These are phyloP conservation scores for Trissolcus brochymenae DNA, from an alignment of 2,888 invertebrate species.

Conservation along the genomic window DNA sequence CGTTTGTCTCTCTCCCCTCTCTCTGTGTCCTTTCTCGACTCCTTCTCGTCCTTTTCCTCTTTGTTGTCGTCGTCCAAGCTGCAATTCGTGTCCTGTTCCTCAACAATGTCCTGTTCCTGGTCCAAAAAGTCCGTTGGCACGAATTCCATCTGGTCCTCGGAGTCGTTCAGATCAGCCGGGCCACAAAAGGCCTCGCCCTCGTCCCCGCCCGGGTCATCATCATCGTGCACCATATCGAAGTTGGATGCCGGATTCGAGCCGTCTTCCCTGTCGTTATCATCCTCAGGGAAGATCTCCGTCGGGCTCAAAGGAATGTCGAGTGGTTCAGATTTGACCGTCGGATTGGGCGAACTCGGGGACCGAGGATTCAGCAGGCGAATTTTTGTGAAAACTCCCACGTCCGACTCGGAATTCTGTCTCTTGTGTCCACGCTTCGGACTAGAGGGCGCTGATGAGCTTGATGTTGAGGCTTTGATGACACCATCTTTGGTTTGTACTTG, in stretches of 20 bases:
- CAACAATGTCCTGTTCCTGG: slow-evolving; percentile 73
- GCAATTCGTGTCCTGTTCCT: slow-evolving; percentile 68
- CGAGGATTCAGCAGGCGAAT: slow-evolving; percentile 70
- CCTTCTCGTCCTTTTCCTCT: slow-evolving; percentile 6
- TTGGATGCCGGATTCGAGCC: slow-evolving; percentile 64
- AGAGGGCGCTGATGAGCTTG: slow-evolving; percentile 58
- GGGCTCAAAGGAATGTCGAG: slow-evolving; percentile 72
- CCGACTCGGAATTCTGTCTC: slow-evolving; percentile 66
- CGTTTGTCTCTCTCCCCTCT: background rate
- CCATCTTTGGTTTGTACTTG: slow-evolving; percentile 67
- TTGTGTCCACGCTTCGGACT: slow-evolving; percentile 72
- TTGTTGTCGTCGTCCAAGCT: slow-evolving; percentile 59
- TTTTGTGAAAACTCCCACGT: slow-evolving; percentile 69
- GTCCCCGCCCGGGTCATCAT: slow-evolving; percentile 72
- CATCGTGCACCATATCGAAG: slow-evolving; percentile 70
- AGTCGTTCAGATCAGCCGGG: slow-evolving; percentile 67
- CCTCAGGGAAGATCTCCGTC: slow-evolving; percentile 67
- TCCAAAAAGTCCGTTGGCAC: slow-evolving; percentile 75
- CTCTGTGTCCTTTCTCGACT: background rate
- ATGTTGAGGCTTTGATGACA: slow-evolving; percentile 61
- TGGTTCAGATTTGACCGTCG: slow-evolving; percentile 71
- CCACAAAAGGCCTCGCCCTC: slow-evolving; percentile 68
- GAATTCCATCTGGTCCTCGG: slow-evolving; percentile 73
- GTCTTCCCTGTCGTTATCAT: slow-evolving; percentile 66
- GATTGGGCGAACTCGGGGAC: slow-evolving; percentile 65